These are phyloP conservation scores for Ichneumoninae sp. DNA, from an alignment of 2,888 invertebrate genomes.

Conservation along the genomic window DNA sequence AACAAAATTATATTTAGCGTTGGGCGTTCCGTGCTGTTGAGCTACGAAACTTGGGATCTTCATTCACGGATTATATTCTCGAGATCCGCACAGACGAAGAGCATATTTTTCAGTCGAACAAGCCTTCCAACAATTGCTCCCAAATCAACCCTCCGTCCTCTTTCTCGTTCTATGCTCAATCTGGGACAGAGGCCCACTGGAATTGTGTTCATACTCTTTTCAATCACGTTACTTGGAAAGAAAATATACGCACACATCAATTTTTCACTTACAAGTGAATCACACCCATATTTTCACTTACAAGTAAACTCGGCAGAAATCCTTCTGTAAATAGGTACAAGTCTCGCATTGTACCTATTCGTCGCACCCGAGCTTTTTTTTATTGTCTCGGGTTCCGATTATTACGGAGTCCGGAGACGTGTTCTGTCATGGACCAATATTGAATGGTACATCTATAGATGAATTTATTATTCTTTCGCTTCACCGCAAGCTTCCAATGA, in stretches of 20 bases:
- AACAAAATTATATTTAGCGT: constrained; percentile 63
- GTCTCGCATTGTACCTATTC: too few species aligned
- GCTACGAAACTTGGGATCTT: constrained; percentile 11
- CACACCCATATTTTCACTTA: not conserved
- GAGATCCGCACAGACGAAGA: not conserved
- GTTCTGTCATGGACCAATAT: not conserved
- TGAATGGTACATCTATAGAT: not conserved
- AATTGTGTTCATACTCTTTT: constrained; percentile 55
- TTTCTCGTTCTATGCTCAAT: constrained; percentile 37
- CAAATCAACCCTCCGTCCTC: constrained; percentile 9
- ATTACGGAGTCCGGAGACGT: not conserved
- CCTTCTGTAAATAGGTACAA: too few species aligned
- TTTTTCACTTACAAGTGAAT: constrained; percentile 3
- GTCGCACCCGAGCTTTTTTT: not conserved
- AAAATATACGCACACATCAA: not conserved
- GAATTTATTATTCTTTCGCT: constrained; percentile 18
- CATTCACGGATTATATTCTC: constrained; percentile 28
- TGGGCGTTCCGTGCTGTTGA: constrained; percentile 7
- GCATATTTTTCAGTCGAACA: not conserved
- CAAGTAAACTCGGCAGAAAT: not conserved
- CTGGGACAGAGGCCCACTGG: constrained; percentile 65
- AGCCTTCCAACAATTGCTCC: not conserved
- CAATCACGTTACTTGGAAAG: not conserved
- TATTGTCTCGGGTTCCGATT: not conserved
- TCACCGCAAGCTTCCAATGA: constrained; percentile 7